Conservation (phyloP, 1,140 invertebrate genomes). For the Drosophila rufa region DNA sequence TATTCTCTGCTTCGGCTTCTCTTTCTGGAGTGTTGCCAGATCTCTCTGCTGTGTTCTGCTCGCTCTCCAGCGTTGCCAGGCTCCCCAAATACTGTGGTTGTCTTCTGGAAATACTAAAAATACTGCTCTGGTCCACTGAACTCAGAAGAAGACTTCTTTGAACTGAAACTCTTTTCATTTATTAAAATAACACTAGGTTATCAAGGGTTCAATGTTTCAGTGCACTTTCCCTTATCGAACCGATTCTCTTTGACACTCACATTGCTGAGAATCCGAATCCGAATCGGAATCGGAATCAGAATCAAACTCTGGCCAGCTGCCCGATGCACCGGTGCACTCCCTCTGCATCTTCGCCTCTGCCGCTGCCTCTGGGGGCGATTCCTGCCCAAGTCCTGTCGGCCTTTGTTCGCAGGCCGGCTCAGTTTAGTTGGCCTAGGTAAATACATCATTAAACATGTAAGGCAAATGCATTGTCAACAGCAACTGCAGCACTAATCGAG, state of each 20-base stretch:
- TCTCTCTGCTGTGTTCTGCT: background rate
- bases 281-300: slow-evolving; percentile 4
- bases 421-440: slow-evolving; percentile 80
- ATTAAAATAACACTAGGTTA: background rate
- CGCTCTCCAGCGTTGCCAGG: background rate
- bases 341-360: background rate
- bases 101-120: too few species aligned
- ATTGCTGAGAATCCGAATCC: slow-evolving; percentile 4
- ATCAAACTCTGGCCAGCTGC: slow-evolving; percentile 7
- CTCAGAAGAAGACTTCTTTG: background rate
- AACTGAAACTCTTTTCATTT: too few species aligned
- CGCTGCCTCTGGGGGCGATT: slow-evolving; percentile 9
- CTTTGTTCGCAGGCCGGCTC: slow-evolving; percentile 31
- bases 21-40: too few species aligned
- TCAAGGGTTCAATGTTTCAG: background rate
- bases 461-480: slow-evolving; percentile 81
- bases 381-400: slow-evolving; percentile 1
- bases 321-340: slow-evolving; percentile 28
- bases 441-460: slow-evolving; percentile 83
- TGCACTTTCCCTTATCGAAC: background rate
- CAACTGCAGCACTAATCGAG: slow-evolving; percentile 65
- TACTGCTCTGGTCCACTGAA: too few species aligned
- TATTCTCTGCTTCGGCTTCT: too few species aligned
- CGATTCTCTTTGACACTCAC: background rate
- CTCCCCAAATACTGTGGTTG: too few species aligned